Evolutionary conservation across 2,113 vertebrate genomes (phyloP).

Genomic region (Fregetta grallaria): DNA sequence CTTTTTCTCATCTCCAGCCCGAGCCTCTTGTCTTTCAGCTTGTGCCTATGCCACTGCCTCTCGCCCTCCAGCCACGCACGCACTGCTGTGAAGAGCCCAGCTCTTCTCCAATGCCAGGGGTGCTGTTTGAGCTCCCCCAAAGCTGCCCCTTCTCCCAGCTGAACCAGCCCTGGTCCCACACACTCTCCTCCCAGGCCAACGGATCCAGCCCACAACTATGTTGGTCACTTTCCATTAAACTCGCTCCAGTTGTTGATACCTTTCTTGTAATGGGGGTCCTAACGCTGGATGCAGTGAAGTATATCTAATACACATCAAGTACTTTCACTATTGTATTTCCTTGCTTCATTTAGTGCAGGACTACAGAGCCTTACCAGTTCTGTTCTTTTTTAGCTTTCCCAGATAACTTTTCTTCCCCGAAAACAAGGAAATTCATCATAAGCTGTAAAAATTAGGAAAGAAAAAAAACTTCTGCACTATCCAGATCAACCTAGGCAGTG

Average conservation of each 20-base stretch:
- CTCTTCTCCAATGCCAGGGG: not conserved
- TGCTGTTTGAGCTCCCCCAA: not conserved
- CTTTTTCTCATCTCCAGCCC: not conserved
- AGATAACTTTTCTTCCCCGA: not conserved
- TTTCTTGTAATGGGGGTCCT: not conserved
- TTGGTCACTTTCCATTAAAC: not conserved
- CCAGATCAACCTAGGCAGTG: not conserved
- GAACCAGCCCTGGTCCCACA: not conserved
- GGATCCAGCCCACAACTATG: fast-evolving
- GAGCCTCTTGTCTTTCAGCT: not conserved
- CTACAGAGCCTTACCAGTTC: not conserved
- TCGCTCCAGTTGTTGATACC: not conserved
- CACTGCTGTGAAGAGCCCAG: not conserved
- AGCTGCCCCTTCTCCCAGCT: not conserved
- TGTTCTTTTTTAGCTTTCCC: not conserved
- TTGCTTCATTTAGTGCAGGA: not conserved
- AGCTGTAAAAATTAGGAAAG: not conserved
- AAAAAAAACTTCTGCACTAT: not conserved
- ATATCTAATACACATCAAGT: not conserved
- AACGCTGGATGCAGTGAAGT: not conserved
- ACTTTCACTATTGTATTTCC: not conserved
- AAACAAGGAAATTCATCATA: not conserved
- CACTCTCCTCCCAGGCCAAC: not conserved
- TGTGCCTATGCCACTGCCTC: not conserved
- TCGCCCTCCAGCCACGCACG: fast-evolving